Evolutionary conservation across 1,140 invertebrate genomes (phyloP).

Genomic region (Drosophila sp.): DNA sequence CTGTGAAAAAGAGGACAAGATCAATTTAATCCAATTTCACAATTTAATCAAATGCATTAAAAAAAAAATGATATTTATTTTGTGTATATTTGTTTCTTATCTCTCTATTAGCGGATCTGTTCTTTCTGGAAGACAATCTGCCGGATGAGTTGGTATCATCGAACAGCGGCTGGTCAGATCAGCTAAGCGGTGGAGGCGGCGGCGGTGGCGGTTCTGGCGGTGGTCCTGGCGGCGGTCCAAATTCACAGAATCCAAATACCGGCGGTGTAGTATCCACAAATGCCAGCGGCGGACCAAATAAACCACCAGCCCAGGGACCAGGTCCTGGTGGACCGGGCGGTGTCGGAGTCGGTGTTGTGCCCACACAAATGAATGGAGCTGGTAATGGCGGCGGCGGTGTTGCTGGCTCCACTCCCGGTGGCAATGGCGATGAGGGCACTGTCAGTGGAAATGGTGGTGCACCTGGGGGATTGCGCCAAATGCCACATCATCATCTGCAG

Average conservation of each 20-base stretch:
- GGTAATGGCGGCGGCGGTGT: conserved; percentile 85
- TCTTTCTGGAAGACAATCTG: conserved; percentile 95
- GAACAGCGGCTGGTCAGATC: conserved; percentile 87
- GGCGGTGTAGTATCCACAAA: conserved; percentile 31
- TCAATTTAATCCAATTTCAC: neutral
- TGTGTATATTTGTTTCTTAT: neutral
- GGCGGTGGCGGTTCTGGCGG: conserved; percentile 87
- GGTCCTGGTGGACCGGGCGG: conserved; percentile 85
- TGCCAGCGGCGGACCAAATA: conserved; percentile 81
- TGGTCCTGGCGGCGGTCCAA: conserved; percentile 85
- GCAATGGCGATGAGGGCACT: conserved; percentile 84
- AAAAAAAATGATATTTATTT: neutral
- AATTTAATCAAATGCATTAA: neutral
- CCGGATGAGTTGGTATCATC: conserved; percentile 94
- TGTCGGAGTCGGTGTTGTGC: conserved; percentile 82
- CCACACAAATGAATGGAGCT: conserved; percentile 87
- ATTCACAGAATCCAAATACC: conserved; percentile 80
- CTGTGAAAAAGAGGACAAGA: no score
- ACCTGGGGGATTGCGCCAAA: conserved; percentile 83
- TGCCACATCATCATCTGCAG: conserved; percentile 83
- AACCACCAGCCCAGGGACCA: conserved; percentile 88
- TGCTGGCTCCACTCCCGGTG: conserved; percentile 79
- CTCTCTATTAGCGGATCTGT: conserved; percentile 84
- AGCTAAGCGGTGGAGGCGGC: conserved; percentile 85
- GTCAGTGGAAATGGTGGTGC: conserved; percentile 83